A percentile compares a stretch with the other conserved stretches of the same genome.
Evolutionary conservation across 2,797 vertebrate genomes (phyloP).

Genomic region (Numenius phaeopus): DNA sequence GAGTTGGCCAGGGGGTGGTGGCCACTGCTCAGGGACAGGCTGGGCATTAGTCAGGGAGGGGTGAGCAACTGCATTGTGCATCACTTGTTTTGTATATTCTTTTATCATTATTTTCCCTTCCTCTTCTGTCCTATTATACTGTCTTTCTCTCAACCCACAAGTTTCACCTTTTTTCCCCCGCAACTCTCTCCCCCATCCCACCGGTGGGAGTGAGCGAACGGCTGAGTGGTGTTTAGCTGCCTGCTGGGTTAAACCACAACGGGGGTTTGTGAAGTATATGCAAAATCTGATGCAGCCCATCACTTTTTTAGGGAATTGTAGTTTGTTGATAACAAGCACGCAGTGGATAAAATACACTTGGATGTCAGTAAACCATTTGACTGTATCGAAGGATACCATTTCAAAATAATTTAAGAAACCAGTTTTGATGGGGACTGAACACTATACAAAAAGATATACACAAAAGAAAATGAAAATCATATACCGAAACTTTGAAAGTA

Average conservation of each 20-base stretch:
- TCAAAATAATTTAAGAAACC: slow-evolving; percentile 38
- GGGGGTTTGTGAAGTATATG: neutral
- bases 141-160: neutral
- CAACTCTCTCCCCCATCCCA: neutral
- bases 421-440: neutral
- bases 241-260: neutral
- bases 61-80: neutral
- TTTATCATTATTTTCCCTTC: neutral
- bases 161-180: too few relatives aligned
- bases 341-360: neutral
- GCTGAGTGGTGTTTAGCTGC: neutral
- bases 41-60: neutral
- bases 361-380: slow-evolving; percentile 19
- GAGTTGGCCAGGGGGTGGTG: neutral
- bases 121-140: neutral
- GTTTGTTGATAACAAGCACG: slow-evolving; percentile 5
- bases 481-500: neutral
- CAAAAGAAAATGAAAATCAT: slow-evolving; percentile 1
- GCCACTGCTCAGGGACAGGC: neutral
- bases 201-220: neutral
- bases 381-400: neutral
- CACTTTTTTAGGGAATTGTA: neutral
- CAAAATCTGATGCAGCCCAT: neutral
- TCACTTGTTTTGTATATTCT: neutral
- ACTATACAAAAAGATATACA: neutral